These are phyloP conservation scores for Sebastes hubbsi DNA, from an alignment of 2,797 vertebrate genomes.

Conservation along the genomic window DNA sequence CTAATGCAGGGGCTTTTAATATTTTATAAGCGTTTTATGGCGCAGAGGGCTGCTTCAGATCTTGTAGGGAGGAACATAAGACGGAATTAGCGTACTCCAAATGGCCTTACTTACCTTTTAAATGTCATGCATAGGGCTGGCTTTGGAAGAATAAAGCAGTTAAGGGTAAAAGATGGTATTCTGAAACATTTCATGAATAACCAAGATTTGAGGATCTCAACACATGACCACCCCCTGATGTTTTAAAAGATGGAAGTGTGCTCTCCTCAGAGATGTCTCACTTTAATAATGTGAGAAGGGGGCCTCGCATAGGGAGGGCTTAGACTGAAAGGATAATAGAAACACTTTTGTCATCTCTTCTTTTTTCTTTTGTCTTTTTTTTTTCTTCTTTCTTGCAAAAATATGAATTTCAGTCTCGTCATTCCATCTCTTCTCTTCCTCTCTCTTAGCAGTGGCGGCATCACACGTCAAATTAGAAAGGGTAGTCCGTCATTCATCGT, in stretches of 20 bases:
- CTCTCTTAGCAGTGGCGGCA: conserved; percentile 26
- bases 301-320: conserved; percentile 64
- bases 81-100: conserved; percentile 83
- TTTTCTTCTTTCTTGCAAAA: background rate
- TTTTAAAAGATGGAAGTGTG: conserved; percentile 77
- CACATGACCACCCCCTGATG: conserved; percentile 83
- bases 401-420: conserved; percentile 22
- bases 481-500: conserved; percentile 62
- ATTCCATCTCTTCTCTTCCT: conserved; percentile 21
- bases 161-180: conserved; percentile 79
- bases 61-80: conserved; percentile 80
- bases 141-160: conserved; percentile 79
- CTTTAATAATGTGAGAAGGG: conserved; percentile 74
- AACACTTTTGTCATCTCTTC: conserved; percentile 57
- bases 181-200: conserved; percentile 83
- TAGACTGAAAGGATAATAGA: conserved; percentile 68
- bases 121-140: conserved; percentile 83
- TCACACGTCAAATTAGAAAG: conserved; percentile 55
- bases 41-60: conserved; percentile 78
- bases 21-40: conserved; percentile 84
- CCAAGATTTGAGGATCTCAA: conserved; percentile 81
- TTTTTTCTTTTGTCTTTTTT: conserved; percentile 39
- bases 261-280: conserved; percentile 70
- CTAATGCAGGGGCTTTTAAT: conserved; percentile 81
- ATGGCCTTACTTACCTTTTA: conserved; percentile 87